These are phyloP conservation scores for Sinocyclocheilus grahami DNA, from an alignment of 2,113 vertebrate species.

Conservation along the genomic window DNA sequence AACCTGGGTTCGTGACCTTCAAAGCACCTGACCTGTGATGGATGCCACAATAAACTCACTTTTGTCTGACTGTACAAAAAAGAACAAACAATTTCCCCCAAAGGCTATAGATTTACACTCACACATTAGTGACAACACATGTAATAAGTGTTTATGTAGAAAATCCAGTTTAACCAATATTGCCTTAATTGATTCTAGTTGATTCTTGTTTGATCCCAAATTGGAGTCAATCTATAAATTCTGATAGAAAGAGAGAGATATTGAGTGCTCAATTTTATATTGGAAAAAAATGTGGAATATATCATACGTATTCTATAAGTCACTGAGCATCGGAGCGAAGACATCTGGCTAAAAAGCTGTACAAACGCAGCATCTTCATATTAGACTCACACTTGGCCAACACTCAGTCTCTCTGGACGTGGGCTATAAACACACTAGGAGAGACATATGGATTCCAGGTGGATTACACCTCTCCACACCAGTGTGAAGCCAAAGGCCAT, in stretches of 20 bases:
- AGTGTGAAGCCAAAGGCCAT: conserved; percentile 41
- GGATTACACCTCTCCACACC: conserved; percentile 34
- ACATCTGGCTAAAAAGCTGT: not conserved
- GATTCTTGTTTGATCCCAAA: not conserved
- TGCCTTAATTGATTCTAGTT: not conserved
- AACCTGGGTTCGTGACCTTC: not conserved
- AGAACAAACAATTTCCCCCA: not conserved
- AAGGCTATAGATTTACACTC: not conserved
- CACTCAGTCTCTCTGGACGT: conserved; percentile 23
- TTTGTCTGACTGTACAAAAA: not conserved
- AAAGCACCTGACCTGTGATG: not conserved
- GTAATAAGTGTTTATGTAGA: not conserved
- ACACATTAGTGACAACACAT: not conserved
- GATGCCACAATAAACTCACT: not conserved
- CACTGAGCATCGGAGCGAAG: not conserved
- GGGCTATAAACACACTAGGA: conserved; percentile 38
- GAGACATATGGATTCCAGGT: conserved; percentile 49
- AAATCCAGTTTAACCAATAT: not conserved
- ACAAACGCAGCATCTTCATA: not conserved
- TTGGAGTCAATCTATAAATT: not conserved
- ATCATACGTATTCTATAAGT: not conserved
- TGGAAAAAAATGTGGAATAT: not conserved
- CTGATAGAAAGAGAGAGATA: not conserved
- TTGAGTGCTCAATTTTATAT: not conserved
- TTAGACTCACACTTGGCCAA: conserved; percentile 30